phyloP scores from a whole-genome alignment of 2,797 vertebrate species.

The Falco peregrinus region DNA sequence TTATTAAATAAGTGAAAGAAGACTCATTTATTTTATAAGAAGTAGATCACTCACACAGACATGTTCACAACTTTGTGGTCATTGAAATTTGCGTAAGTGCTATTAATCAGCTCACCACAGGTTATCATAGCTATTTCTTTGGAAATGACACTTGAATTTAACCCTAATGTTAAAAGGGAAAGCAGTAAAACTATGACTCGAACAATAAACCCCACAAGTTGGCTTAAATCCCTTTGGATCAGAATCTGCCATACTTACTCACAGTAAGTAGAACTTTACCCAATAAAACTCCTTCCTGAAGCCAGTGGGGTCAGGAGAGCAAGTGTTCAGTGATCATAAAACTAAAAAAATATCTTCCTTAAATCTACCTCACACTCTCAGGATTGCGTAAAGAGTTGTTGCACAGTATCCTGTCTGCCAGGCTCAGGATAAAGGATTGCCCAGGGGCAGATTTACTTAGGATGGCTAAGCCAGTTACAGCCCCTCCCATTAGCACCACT shows the following conservation, averaged over 20 bases:
- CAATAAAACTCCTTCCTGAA: background rate
- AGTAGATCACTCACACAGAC: constrained; percentile 71
- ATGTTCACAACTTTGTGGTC: constrained; percentile 75
- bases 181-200: constrained; percentile 44
- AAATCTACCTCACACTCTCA: background rate
- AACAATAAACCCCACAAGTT: constrained; percentile 36
- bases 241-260: constrained; percentile 5
- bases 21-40: constrained; percentile 81
- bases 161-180: constrained; percentile 60
- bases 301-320: background rate
- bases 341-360: background rate
- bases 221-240: constrained; percentile 20
- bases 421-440: background rate
- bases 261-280: background rate
- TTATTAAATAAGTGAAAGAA: constrained; percentile 74
- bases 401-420: background rate
- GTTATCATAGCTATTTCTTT: constrained; percentile 74
- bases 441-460: background rate
- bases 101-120: constrained; percentile 82
- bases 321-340: background rate
- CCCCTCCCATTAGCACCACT: background rate
- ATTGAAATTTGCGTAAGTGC: constrained; percentile 78
- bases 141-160: constrained; percentile 74
- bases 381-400: background rate
- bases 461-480: background rate